A percentile compares a stretch with the other conserved stretches of the same genome.
These are phyloP conservation scores for Sebastes steindachneri DNA, from an alignment of 2,797 vertebrate genomes.

Conservation along the genomic window DNA sequence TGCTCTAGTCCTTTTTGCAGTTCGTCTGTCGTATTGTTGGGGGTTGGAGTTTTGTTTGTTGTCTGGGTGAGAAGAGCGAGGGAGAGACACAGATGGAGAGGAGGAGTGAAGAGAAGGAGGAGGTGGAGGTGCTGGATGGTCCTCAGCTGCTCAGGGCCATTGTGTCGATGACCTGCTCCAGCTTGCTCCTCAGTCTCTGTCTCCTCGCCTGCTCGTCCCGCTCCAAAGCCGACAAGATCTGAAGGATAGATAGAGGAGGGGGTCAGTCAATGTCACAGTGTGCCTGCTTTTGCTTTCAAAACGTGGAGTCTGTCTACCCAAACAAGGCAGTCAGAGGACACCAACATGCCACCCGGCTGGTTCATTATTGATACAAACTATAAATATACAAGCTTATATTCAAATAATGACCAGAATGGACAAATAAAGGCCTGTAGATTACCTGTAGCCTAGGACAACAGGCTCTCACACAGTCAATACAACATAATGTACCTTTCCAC, in stretches of 20 bases:
- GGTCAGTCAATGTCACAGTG: neutral
- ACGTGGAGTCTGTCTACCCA: neutral
- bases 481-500: neutral
- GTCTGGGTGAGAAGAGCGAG: slow-evolving; percentile 65
- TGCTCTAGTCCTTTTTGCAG: slow-evolving; percentile 77
- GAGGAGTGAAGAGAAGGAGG: slow-evolving; percentile 59
- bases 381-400: neutral
- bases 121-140: slow-evolving; percentile 54
- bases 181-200: slow-evolving; percentile 95
- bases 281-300: neutral
- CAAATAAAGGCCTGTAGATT: neutral
- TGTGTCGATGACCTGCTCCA: slow-evolving; percentile 99
- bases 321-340: slow-evolving; percentile 2
- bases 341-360: neutral
- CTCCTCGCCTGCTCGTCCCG: slow-evolving; percentile 95
- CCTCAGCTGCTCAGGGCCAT: slow-evolving; percentile 97
- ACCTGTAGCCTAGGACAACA: neutral
- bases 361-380: neutral
- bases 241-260: slow-evolving; percentile 16
- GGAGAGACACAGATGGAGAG: slow-evolving; percentile 64
- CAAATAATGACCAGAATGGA: neutral
- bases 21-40: slow-evolving; percentile 67
- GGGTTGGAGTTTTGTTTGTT: slow-evolving; percentile 70
- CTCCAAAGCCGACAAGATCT: slow-evolving; percentile 96
- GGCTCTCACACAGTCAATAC: neutral